Base-by-base conservation (phyloP, 2,888 invertebrate species). In the Cancer borealis region DNA sequence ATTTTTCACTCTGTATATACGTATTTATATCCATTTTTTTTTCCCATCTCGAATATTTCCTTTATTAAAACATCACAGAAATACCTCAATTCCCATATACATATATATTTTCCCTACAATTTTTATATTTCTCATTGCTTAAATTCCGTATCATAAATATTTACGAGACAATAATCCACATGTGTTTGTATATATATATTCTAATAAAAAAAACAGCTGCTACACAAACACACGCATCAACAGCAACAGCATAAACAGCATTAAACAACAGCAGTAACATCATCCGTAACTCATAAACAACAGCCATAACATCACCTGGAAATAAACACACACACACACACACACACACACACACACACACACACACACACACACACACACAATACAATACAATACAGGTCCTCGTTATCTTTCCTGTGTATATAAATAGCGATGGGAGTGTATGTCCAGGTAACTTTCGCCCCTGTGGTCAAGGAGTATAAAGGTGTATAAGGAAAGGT, bases 301-400 rank as follows among this genome's bases (percentile, higher is more conserved):
- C 54, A 90, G 47, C 39, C 26, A 92, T 66, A 60, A 30, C 26
- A n/a, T 39, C 84, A 46, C 84, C 10, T 39, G 6, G 2, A 39
- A 14, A 45, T 8, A 17, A 12, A 79, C 39, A 39, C 39, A 39
- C 39, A 39, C 39, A 39, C 39, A 39, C 12, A 47, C 14, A 84
- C 84, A 92, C 84, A 92, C n/a, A 47, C 47, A 92, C 84, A 84
- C 84, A 84, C 84, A 84, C 84, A 47, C 47, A 84, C 84, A 92
- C 47, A 92, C 84, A 92, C 92, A 47, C 87, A 92, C 39, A 39
- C 39, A 39, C 39, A 39, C 39, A 39, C 39, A 39, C 39, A 39
- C 39, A 39, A n/a, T n/a, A n/a, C n/a, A n/a, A n/a, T n/a, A n/a
- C n/a, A n/a, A n/a, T 47, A 87, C 87, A 92, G 10, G 47, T 21